phyloP scores from a whole-genome alignment of 2,888 invertebrate species.

The Folsomia candida region DNA sequence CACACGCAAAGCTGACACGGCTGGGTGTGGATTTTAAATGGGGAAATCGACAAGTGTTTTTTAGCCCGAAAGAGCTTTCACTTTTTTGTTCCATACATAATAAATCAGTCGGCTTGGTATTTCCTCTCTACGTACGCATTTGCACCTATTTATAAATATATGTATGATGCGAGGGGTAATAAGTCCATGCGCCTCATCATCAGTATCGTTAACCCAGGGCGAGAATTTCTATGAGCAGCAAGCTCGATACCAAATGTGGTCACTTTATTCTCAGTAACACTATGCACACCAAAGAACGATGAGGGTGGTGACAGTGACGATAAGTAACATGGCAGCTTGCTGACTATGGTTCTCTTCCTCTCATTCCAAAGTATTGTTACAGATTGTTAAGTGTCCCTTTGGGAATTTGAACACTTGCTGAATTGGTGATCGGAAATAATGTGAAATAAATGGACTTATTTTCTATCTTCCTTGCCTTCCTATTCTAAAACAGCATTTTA shows the following conservation, averaged over 20 bases:
- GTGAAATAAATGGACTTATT: constrained; percentile 6
- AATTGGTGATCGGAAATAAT: constrained; percentile 9
- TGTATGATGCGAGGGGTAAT: too few relatives aligned
- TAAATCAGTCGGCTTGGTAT: neutral
- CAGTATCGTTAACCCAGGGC: too few relatives aligned
- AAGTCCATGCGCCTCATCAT: too few relatives aligned
- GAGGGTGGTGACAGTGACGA: neutral
- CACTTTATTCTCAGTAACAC: too few relatives aligned
- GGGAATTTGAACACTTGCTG: constrained; percentile 46
- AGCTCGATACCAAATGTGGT: too few relatives aligned
- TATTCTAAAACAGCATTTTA: too few relatives aligned
- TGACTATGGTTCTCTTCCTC: too few relatives aligned
- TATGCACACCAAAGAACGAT: too few relatives aligned
- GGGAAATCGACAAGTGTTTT: constrained; percentile 14
- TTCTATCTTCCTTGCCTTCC: too few relatives aligned
- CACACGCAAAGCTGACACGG: constrained; percentile 8
- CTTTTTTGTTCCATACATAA: neutral
- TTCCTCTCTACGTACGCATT: too few relatives aligned
- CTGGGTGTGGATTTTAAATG: constrained; percentile 9
- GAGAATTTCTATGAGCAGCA: too few relatives aligned
- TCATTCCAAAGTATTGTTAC: constrained; percentile 19
- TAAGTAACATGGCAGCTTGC: constrained; percentile 9
- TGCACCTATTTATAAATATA: too few relatives aligned
- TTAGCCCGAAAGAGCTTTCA: neutral
- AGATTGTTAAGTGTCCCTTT: constrained; percentile 47